Base-by-base conservation (phyloP, 2,797 vertebrate species). In the Sebastes itinus region DNA sequence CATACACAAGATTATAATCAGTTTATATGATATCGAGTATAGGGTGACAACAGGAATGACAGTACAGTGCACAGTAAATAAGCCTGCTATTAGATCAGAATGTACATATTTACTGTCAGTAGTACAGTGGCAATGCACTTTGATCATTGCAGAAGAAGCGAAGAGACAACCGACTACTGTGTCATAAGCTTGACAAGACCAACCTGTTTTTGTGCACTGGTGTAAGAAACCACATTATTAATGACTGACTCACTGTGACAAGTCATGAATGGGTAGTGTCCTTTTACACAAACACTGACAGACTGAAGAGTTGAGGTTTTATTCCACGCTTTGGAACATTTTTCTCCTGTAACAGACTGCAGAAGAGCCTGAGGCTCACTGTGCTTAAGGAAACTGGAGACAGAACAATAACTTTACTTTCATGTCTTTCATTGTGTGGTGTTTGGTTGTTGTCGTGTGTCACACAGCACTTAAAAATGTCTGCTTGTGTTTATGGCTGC, bases 191-290 rank as follows among this genome's bases (percentile, higher is more conserved):
- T 86, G 93, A 96, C 96, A 95, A 94, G 96, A 93, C 83, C 76
- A 94, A 96, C 96, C 95, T 94, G 96, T 96, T 96, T 93, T 93
- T 92, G 91, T 93, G 89, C 92, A 90, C 72, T 90, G 83, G 83
- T 88, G 90, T 92, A 94, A 80, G 82, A 92, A 92, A 91, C 67
- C 80, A 83, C 86, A 92, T 92, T 80, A 95, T 94, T 94, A 92
- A 92, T 94, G 92, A 94, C 80, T 95, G 92, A 95, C 89, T 93
- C 93, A 90, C 88, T 85, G 82, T 80, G 91, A 83, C 91, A 86
- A 67, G 82, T 80, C 66, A 35, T 93, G 88, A 94, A 93, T 94
- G 86, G 87, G 77, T 38, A 75, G 88, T 83, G 87, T 90, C 89
- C 76, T 82, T 91, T 92, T 82, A 85, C 32, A 10, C 87, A 90